Base-by-base conservation (phyloP, 2,888 invertebrate genomes). In the Thymelicus sylvestris region DNA sequence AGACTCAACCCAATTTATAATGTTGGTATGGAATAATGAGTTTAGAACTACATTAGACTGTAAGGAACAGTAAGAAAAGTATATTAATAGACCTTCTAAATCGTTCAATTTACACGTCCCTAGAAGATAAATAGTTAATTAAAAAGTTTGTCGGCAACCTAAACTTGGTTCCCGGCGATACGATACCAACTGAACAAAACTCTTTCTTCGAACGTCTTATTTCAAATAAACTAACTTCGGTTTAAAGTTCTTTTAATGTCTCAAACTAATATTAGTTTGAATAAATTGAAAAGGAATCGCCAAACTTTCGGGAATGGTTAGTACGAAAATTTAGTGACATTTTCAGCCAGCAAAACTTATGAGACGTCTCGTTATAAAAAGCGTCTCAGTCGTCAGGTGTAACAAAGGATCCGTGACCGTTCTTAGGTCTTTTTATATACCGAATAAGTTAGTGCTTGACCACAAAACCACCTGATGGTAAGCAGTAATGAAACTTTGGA, bases 241-340 rank as follows among this genome's bases (percentile, higher is more conserved):
- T 48, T 50, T 50, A 24, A 55, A 55, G 19, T 55, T 55, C 24
- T 24, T 55, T 55, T 55, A 55, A 55, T 55, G 55, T 55, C 10
- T 55, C 10, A 19, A 24, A 55, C 55, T 24, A 55, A 55, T 24
- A 24, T 55, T 52, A 8, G 52, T 52, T 19, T 7, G 52, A 52
- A 52, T 19, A 52, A 52, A 52, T 52, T 52, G 52, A 8, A 19
- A 52, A 52, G 3, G 52, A 52, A 52, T 52, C 13, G 52, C 52
- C 24, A 55, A 55, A 24, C 7, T 24, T 55, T 55, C 5, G 8
- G 24, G 55, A 55, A 24, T 55, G 8, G 10, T 24, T 55, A 10
- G 10, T 12, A 55, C 2, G 24, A 55, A 24, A 24, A n/a, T 24
- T 12, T 55, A 10, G 24, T 7, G n/a, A 55, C 24, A 24, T 52